These are phyloP conservation scores for Drosophila athabasca DNA, from an alignment of 1,140 invertebrate genomes.

Conservation along the genomic window DNA sequence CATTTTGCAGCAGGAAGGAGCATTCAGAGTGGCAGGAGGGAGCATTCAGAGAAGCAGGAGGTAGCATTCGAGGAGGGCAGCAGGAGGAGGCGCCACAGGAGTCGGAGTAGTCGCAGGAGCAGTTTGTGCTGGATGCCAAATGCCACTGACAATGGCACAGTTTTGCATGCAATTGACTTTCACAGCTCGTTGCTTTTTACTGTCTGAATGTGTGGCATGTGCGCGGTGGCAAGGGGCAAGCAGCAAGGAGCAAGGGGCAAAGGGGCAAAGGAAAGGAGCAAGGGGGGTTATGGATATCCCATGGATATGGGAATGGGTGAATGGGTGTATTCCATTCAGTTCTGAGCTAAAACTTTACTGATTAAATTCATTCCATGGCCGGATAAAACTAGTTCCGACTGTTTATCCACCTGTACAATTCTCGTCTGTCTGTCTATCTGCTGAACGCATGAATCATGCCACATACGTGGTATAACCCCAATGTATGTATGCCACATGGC, in stretches of 20 bases:
- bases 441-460: constrained; percentile 47
- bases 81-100: constrained; percentile 1
- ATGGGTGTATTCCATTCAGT: background rate
- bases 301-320: constrained; percentile 11
- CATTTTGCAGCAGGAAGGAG: constrained; percentile 27
- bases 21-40: constrained; percentile 21
- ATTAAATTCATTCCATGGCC: no score
- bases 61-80: constrained; percentile 2
- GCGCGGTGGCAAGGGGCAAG: background rate
- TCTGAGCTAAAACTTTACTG: no score
- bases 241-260: no score
- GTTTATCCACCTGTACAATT: constrained; percentile 48
- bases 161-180: constrained; percentile 82
- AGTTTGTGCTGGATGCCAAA: constrained; percentile 42
- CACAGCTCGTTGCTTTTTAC: constrained; percentile 80
- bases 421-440: constrained; percentile 14
- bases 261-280: no score
- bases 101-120: background rate
- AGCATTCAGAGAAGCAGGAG: constrained; percentile 21
- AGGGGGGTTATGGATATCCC: background rate
- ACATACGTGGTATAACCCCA: constrained; percentile 9
- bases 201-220: constrained; percentile 57
- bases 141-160: constrained; percentile 75
- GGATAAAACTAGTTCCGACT: constrained; percentile 1
- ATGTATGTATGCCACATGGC: background rate